Evolutionary conservation across 2,888 invertebrate species (phyloP).

Genomic region (Dendrolimus pini): DNA sequence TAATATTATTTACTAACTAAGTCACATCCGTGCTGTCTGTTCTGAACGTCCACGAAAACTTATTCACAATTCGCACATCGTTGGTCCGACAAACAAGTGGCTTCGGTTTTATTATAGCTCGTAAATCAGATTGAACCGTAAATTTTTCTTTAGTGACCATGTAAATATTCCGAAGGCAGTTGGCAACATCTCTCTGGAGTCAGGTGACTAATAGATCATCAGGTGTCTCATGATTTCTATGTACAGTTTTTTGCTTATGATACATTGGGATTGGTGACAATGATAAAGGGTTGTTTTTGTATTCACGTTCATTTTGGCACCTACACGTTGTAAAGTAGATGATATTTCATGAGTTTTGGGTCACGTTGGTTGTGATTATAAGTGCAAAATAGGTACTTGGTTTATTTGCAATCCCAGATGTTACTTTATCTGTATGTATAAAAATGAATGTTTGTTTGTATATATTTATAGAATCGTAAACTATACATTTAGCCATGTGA

Average conservation of each 20-base stretch:
- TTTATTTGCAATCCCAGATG: too few relatives aligned
- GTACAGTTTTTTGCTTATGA: conserved; percentile 7
- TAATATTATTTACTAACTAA: too few relatives aligned
- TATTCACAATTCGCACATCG: conserved; percentile 13
- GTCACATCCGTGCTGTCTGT: not conserved
- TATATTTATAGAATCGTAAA: too few relatives aligned
- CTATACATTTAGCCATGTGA: too few relatives aligned
- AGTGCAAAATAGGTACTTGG: too few relatives aligned
- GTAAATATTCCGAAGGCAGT: conserved; percentile 43
- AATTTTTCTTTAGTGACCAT: conserved; percentile 34
- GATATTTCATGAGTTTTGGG: not conserved
- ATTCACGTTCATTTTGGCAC: not conserved
- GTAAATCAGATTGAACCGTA: conserved; percentile 40
- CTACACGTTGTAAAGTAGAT: not conserved
- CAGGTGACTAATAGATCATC: conserved; percentile 49
- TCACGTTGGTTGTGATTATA: not conserved
- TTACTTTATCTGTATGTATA: too few relatives aligned
- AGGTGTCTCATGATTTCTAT: conserved; percentile 16
- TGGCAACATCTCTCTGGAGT: conserved; percentile 44
- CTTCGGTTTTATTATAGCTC: conserved; percentile 30
- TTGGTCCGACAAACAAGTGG: conserved; percentile 28
- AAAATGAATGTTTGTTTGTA: too few relatives aligned
- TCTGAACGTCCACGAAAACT: not conserved
- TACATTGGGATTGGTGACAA: not conserved
- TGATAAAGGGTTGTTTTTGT: not conserved